Percentiles rank a stretch among this genome's conserved stretches.
These are phyloP conservation scores for Momotus momota DNA, from an alignment of 2,797 vertebrate genomes.

Conservation along the genomic window DNA sequence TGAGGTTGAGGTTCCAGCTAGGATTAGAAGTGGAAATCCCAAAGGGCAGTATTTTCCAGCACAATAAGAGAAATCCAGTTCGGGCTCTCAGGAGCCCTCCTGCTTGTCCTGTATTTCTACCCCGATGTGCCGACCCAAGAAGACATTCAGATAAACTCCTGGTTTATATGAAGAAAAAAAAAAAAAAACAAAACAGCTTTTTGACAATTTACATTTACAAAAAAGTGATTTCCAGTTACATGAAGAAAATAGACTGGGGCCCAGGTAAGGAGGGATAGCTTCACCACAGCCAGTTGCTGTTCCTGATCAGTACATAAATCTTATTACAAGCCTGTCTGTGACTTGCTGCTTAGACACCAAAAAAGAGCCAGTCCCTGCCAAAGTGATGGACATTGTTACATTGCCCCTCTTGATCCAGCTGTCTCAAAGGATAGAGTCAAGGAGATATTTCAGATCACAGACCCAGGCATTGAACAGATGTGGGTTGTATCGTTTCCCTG, in stretches of 20 bases:
- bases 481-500: not conserved
- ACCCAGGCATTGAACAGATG: not conserved
- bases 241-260: not conserved
- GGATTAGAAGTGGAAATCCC: not conserved
- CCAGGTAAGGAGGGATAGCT: not conserved
- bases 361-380: constrained; percentile 2
- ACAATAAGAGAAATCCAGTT: not conserved
- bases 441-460: not conserved
- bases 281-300: not conserved
- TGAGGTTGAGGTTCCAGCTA: not conserved
- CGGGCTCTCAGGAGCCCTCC: not conserved
- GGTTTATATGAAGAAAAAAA: not conserved
- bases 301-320: not conserved
- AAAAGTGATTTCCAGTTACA: not conserved
- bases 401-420: not conserved
- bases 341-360: not conserved
- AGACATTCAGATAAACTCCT: not conserved
- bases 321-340: not conserved
- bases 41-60: not conserved
- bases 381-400: not conserved
- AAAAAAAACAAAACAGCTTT: not conserved
- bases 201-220: not conserved
- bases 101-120: not conserved
- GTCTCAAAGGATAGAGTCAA: not conserved
- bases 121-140: not conserved